Percentiles rank a stretch among this genome's conserved stretches.
Evolutionary conservation across 2,888 invertebrate species (phyloP).

Genomic region (Trichogramma dendrolimi): DNA sequence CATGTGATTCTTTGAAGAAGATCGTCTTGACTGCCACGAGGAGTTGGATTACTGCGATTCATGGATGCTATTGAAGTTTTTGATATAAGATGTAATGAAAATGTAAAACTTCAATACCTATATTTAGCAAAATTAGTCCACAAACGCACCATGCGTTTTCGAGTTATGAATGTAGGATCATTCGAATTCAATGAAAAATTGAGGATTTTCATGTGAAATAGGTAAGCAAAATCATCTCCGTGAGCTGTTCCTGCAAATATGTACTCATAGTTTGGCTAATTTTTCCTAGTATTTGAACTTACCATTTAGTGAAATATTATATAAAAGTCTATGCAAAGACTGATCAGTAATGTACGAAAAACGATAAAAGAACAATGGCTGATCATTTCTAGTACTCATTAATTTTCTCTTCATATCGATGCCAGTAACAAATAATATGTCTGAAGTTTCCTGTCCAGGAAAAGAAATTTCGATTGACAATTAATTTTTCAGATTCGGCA

Average conservation of each 20-base stretch:
- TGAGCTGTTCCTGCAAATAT: conserved; percentile 56
- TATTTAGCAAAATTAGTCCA: conserved; percentile 63
- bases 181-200: background rate
- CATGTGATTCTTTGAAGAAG: conserved; percentile 15
- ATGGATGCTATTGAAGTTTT: background rate
- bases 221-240: conserved; percentile 60
- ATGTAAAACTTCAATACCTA: conserved; percentile 23
- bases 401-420: conserved; percentile 34
- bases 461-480: background rate
- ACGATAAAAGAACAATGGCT: conserved; percentile 34
- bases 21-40: background rate
- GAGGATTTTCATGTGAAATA: conserved; percentile 50
- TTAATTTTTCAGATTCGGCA: background rate
- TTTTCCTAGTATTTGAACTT: conserved; percentile 1
- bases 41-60: conserved; percentile 17
- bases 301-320: conserved; percentile 22
- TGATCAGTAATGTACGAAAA: conserved; percentile 30
- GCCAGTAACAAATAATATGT: conserved; percentile 27
- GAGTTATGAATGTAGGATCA: conserved; percentile 38
- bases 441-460: conserved; percentile 24
- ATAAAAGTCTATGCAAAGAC: conserved; percentile 19
- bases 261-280: background rate
- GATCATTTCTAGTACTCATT: conserved; percentile 14
- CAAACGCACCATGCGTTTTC: conserved; percentile 54
- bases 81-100: background rate